Percentiles rank a stretch among this genome's conserved stretches.
Evolutionary conservation across 2,113 vertebrate genomes (phyloP).

Genomic region (Phyllostomus discolor): DNA sequence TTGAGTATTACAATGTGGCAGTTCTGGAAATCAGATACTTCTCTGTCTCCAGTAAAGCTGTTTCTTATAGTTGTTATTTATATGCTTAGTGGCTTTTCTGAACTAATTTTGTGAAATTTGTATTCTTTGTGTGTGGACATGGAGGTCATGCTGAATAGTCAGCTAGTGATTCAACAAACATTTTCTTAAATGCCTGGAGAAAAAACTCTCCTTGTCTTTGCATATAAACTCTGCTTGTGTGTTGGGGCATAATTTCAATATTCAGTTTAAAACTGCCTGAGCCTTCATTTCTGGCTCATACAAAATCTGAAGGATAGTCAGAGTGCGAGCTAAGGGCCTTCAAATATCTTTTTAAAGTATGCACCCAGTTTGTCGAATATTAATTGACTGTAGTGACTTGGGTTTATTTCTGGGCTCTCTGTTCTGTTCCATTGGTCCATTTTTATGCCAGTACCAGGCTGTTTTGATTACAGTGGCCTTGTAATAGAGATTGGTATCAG

Average conservation of each 20-base stretch:
- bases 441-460: too few relatives aligned
- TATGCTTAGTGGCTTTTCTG: neutral
- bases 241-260: neutral
- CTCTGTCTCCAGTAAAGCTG: neutral
- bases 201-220: neutral
- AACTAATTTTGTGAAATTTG: neutral
- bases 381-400: too few relatives aligned
- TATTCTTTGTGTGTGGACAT: neutral
- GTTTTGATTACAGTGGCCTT: too few relatives aligned
- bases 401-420: too few relatives aligned
- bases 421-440: too few relatives aligned
- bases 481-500: too few relatives aligned
- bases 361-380: too few relatives aligned
- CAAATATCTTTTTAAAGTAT: neutral
- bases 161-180: neutral
- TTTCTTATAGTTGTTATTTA: neutral
- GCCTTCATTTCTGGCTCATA: neutral
- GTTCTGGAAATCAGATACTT: neutral
- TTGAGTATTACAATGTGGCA: neutral
- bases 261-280: neutral
- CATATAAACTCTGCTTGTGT: neutral
- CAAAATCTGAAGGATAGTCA: neutral
- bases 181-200: neutral
- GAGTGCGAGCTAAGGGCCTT: neutral
- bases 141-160: neutral